Evolutionary conservation across 2,797 vertebrate genomes (phyloP), one percentile per base, ranked within the genome.

Genomic region (Tolypeutes matacus): DNA sequence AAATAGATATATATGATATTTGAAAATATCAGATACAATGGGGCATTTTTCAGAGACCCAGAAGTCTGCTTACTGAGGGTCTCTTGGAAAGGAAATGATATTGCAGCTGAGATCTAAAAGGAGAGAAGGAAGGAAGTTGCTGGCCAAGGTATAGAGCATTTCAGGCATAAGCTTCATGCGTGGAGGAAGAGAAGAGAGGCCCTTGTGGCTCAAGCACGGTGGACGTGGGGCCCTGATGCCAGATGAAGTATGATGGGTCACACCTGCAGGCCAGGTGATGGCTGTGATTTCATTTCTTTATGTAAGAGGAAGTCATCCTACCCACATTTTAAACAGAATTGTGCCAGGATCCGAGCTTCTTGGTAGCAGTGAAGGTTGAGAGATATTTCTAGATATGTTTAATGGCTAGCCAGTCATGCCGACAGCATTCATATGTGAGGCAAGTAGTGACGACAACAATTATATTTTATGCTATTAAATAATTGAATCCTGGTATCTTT

Each of bases 31-130:
- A 73, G 64, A 27, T 2, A 72, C 3, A 21, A 11, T 46, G 46
- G 46, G 46, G 46, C 11, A 11, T 46, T 46, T 46, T 46, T 46
- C 46, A 46, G 46, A 46, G 46, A 46, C 46, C 46, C 46, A 46
- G 46, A 11, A 9, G 46, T 1, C 46, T 46, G 17, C 64, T 39
- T 77, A 60, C 39, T 18, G 21, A 18, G 78, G 51, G 36, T 46
- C 62, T 95, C 20, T 80, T 56, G 77, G 31, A 86, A 20, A 76
- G 23, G 34, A 69, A 89, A 36, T 86, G 86, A 46, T 15, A 9
- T 39, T 51, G 36, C 21, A 46, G 8, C 46, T 46, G 46, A 46
- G 46, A 46, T 46, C 46, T 46, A 46, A 46, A 46, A 46, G 46
- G 46, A 46, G 46, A 46, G 46, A 46, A 46, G 46, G 46, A 46